Conservation (phyloP, 2,888 invertebrate genomes). For the Meiosimyza platycephala region DNA sequence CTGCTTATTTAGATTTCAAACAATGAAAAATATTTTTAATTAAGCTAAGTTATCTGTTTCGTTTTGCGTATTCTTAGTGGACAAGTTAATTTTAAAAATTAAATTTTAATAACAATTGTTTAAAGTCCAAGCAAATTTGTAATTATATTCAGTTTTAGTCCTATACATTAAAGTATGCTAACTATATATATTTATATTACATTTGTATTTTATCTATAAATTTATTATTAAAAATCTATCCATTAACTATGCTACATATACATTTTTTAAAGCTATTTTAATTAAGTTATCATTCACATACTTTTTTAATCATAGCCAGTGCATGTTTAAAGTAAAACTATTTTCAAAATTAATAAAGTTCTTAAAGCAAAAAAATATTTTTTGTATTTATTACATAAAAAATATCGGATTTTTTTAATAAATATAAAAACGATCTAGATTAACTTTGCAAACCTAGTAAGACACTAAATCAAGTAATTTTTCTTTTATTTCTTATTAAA, state of each 20-base stretch:
- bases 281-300: slow-evolving; percentile 22
- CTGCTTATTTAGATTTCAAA: too few species aligned
- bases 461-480: background rate
- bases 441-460: background rate
- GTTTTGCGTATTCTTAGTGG: too few species aligned
- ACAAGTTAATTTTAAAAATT: too few species aligned
- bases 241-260: background rate
- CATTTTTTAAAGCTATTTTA: background rate
- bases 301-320: slow-evolving; percentile 31
- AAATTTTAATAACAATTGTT: too few species aligned
- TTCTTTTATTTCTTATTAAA: too few species aligned
- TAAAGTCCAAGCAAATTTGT: slow-evolving; percentile 3
- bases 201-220: slow-evolving; percentile 24
- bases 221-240: slow-evolving; percentile 6
- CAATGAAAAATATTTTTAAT: too few species aligned
- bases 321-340: slow-evolving; percentile 37
- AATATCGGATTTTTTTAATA: background rate
- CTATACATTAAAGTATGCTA: slow-evolving; percentile 21
- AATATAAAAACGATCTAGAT: too few species aligned
- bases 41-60: too few species aligned
- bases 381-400: background rate
- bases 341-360: slow-evolving; percentile 25
- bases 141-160: slow-evolving; percentile 18
- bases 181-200: slow-evolving; percentile 20
- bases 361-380: slow-evolving; percentile 11